A percentile compares a stretch with the other conserved stretches of the same genome.
Evolutionary conservation across 2,113 vertebrate genomes (phyloP).

Genomic region (Phalacrocorax carbo): DNA sequence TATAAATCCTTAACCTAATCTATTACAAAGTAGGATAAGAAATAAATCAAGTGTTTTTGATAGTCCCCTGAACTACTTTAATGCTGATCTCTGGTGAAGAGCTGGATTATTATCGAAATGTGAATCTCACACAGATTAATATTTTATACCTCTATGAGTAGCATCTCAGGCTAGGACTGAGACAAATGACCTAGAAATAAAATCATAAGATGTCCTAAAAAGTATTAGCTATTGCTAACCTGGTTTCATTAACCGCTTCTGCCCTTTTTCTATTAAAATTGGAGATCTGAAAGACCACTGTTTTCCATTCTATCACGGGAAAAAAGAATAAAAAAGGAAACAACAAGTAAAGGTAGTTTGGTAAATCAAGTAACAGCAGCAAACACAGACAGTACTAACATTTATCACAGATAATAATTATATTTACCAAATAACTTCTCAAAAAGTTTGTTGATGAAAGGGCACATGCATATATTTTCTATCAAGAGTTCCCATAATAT

Average conservation of each 20-base stretch:
- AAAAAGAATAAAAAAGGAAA: neutral
- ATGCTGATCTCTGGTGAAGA: neutral
- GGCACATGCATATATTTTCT: neutral
- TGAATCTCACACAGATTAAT: neutral
- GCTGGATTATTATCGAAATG: neutral
- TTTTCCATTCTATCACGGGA: neutral
- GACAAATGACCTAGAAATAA: slow-evolving; percentile 1
- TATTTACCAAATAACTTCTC: neutral
- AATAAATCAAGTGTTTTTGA: slow-evolving; percentile 19
- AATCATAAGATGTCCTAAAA: neutral
- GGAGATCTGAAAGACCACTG: neutral
- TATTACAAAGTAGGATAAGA: neutral
- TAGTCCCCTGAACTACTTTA: slow-evolving; percentile 1
- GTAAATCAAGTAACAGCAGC: neutral
- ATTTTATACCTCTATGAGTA: neutral
- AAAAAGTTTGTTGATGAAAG: neutral
- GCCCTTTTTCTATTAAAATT: neutral
- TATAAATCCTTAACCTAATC: neutral
- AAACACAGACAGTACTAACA: neutral
- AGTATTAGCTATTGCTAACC: neutral
- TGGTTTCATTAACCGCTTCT: neutral
- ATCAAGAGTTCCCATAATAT: neutral
- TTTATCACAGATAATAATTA: neutral
- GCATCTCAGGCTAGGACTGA: neutral
- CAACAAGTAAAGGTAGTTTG: neutral